Evolutionary conservation across 1,140 invertebrate genomes (phyloP).

Genomic region (Drosophila orena): DNA sequence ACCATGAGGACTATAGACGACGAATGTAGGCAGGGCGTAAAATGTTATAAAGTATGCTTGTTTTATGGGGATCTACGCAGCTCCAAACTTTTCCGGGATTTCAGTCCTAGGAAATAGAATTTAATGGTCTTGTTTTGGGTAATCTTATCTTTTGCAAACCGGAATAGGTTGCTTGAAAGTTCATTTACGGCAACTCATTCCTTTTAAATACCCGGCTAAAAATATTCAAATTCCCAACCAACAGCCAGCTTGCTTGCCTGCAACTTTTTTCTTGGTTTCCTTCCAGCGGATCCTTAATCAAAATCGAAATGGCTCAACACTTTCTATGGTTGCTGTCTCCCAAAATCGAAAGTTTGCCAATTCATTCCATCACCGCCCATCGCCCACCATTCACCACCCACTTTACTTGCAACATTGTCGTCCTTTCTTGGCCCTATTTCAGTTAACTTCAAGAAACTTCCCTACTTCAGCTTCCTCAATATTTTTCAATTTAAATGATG

Average conservation of each 20-base stretch:
- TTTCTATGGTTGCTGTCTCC: slow-evolving; percentile 24
- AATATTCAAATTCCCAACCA: slow-evolving; percentile 1
- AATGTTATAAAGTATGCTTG: slow-evolving; percentile 9
- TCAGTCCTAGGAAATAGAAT: background rate
- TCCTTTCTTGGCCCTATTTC: slow-evolving; percentile 20
- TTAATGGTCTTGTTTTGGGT: background rate
- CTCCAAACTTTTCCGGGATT: background rate
- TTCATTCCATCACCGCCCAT: slow-evolving; percentile 20
- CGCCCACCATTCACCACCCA: slow-evolving; percentile 2
- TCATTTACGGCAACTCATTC: background rate
- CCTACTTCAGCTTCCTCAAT: slow-evolving; percentile 40
- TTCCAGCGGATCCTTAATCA: slow-evolving; percentile 36
- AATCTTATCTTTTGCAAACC: background rate
- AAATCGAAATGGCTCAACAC: slow-evolving; percentile 42
- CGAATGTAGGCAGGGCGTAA: background rate
- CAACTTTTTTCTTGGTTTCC: slow-evolving; percentile 27
- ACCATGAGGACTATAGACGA: background rate
- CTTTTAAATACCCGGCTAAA: background rate
- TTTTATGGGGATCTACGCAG: background rate
- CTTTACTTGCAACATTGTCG: slow-evolving; percentile 29
- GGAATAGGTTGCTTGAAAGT: too few relatives aligned
- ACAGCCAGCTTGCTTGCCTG: background rate
- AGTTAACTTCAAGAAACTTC: slow-evolving; percentile 47
- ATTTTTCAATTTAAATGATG: slow-evolving; percentile 79
- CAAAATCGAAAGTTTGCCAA: slow-evolving; percentile 58